Evolutionary conservation across 2,113 vertebrate genomes (phyloP), one percentile per base, ranked within the genome.

Genomic region (Romanogobio albipinnatus): DNA sequence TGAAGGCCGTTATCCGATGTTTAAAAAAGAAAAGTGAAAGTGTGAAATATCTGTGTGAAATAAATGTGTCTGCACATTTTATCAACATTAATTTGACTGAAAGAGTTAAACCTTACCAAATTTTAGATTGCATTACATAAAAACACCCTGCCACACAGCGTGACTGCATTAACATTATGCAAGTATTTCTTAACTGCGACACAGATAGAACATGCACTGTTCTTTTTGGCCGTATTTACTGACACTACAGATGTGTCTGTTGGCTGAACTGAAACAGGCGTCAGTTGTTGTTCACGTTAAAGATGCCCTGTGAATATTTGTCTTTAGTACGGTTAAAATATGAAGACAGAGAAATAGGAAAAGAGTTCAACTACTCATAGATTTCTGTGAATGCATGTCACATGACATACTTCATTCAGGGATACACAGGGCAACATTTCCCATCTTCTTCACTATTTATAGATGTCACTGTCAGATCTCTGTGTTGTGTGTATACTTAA

Each of bases 381-480:
- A 45, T 71, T n/a, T n/a, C 58, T 59, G 10, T 45, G 19, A 22
- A 73, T 45, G 24, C 22, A 73, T 3, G 10, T 73, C 68, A 73
- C 39, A 73, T n/a, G 39, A n/a, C 68, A 71, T 36, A 10, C 68
- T 45, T 71, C 68, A 71, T 73, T 73, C 9, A 13, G 68, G 39
- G 39, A n/a, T 19, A 45, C 39, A 45, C 39, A 13, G 39, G 22
- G 22, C 68, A 71, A 71, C 10, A 9, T 45, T 39, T 71, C 19
- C 68, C 39, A 71, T 45, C 68, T 11, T 73, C 39, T 73, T 73
- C 19, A 73, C 39, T 73, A 73, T 73, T 73, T 73, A 73, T 73
- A 73, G 68, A 73, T 73, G 39, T 14, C 68, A 51, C 45, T 73
- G 68, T 73, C 68, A 73, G 17, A 73, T 73, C 39, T 45, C 10